phyloP scores from a whole-genome alignment of 2,113 vertebrate species.

The Callopanchax toddi region DNA sequence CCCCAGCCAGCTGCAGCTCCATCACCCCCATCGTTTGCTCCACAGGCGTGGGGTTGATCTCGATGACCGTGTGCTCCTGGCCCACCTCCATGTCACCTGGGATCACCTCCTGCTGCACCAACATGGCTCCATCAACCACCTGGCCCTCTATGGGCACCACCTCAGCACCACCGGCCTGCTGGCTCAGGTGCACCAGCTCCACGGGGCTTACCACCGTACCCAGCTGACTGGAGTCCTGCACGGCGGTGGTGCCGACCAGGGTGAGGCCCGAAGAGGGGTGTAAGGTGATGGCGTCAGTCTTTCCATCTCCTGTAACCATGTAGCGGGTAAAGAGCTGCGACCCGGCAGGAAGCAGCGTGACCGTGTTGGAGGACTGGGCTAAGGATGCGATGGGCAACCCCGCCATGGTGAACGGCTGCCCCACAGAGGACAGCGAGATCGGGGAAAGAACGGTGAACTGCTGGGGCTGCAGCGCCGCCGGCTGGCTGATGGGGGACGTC shows the following conservation, averaged over 20 bases:
- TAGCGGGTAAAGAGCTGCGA: conserved; percentile 90
- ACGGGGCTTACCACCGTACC: conserved; percentile 85
- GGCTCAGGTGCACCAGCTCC: conserved; percentile 90
- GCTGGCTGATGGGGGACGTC: conserved; percentile 83
- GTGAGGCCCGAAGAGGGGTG: conserved; percentile 91
- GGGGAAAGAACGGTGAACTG: conserved; percentile 81
- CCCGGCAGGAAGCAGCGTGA: conserved; percentile 84
- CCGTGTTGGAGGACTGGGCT: conserved; percentile 77
- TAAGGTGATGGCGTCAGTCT: conserved; percentile 87
- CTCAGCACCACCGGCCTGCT: conserved; percentile 76
- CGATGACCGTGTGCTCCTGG: conserved; percentile 84
- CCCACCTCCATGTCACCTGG: conserved; percentile 44
- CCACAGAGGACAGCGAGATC: conserved; percentile 75
- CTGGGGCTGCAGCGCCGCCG: conserved; percentile 68
- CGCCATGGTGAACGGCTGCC: conserved; percentile 87
- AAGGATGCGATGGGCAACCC: conserved; percentile 87
- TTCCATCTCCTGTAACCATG: conserved; percentile 81
- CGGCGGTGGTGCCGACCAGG: conserved; percentile 82
- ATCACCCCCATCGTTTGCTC: conserved; percentile 73
- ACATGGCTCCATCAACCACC: conserved; percentile 63
- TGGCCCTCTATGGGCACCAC: conserved; percentile 62
- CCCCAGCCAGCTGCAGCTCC: conserved; percentile 75
- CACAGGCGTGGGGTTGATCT: conserved; percentile 86
- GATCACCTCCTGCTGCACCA: conserved; percentile 69
- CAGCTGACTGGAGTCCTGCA: conserved; percentile 87